Percentiles rank a stretch among this genome's conserved stretches.
Evolutionary conservation across 2,888 invertebrate genomes (phyloP).

Genomic region (Erannis defoliaria): DNA sequence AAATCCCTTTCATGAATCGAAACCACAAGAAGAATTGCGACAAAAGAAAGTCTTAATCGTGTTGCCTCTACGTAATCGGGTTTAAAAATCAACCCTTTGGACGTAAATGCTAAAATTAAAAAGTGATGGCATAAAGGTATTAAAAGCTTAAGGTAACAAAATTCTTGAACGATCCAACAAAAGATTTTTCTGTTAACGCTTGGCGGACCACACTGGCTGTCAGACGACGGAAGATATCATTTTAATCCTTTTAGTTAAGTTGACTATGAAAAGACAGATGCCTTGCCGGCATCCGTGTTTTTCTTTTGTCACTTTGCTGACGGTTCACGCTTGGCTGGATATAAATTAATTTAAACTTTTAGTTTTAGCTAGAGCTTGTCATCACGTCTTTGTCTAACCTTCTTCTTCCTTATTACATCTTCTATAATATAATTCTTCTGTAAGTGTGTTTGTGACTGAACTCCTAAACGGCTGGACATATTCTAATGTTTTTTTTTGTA

Average conservation of each 20-base stretch:
- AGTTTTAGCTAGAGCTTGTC: slow-evolving; percentile 46
- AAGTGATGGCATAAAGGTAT: slow-evolving; percentile 84
- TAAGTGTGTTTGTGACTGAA: background rate
- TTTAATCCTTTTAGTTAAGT: slow-evolving; percentile 87
- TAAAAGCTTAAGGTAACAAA: slow-evolving; percentile 84
- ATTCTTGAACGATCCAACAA: slow-evolving; percentile 74
- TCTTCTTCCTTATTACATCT: background rate
- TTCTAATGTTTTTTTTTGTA: too few species aligned
- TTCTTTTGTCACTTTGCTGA: slow-evolving; percentile 74
- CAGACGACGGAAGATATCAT: slow-evolving; percentile 85
- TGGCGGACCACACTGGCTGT: slow-evolving; percentile 83
- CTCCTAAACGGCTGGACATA: too few species aligned
- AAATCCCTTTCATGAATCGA: slow-evolving; percentile 58
- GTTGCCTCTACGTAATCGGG: slow-evolving; percentile 75
- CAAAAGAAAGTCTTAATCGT: slow-evolving; percentile 68
- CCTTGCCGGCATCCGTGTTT: slow-evolving; percentile 73
- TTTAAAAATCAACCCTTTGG: slow-evolving; percentile 80
- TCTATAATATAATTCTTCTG: background rate
- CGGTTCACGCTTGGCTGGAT: slow-evolving; percentile 65
- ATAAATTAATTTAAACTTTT: slow-evolving; percentile 60
- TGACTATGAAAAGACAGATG: slow-evolving; percentile 85
- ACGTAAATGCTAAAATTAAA: slow-evolving; percentile 81
- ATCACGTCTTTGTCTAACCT: too few species aligned
- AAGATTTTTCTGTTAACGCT: slow-evolving; percentile 81
- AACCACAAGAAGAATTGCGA: slow-evolving; percentile 67